Evolutionary conservation across 2,888 invertebrate species (phyloP), one percentile per base, ranked within the genome.

Genomic region (Tetanocera ferruginea): DNA sequence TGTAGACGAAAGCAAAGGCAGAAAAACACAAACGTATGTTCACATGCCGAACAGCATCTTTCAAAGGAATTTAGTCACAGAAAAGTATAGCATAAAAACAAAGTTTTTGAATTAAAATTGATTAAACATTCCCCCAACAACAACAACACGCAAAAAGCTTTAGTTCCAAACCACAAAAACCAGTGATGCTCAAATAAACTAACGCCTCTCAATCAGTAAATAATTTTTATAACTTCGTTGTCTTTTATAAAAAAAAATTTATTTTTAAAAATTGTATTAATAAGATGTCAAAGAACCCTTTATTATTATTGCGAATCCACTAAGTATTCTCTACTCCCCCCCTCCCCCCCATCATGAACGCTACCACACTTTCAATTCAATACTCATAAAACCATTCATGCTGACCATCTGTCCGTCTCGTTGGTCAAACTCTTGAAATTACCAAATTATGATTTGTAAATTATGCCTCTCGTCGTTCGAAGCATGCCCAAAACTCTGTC

Each of bases 161-260:
- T 19, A 9, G 4, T 17, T 66, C 14, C 74, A 74, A 69, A 74
- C 51, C 74, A 60, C 74, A 57, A 69, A 69, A 74, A 69, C 62
- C 74, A 78, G 69, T 73, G 60, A 74, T 74, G 9, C 70, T 60
- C n/a, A 69, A 51, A 52, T 19, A 3, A 43, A 25, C 25, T 28
- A 14, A 60, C 5, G n/a, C 25, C 25, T 28, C 28, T 60, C 60
- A 28, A 28, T 60, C 14, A n/a, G n/a, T n/a, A n/a, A n/a, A n/a
- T n/a, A n/a, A n/a, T n/a, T n/a, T n/a, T n/a, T n/a, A n/a, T n/a
- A n/a, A n/a, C n/a, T n/a, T n/a, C n/a, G n/a, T n/a, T n/a, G n/a
- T n/a, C n/a, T n/a, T n/a, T n/a, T n/a, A n/a, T n/a, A n/a, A n/a
- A 25, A 60, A 25, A 28, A 4, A 5, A 17, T 14, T 11, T 43